Base-by-base conservation (phyloP, 2,888 invertebrate species). In the Lasioglossum malachurum region DNA sequence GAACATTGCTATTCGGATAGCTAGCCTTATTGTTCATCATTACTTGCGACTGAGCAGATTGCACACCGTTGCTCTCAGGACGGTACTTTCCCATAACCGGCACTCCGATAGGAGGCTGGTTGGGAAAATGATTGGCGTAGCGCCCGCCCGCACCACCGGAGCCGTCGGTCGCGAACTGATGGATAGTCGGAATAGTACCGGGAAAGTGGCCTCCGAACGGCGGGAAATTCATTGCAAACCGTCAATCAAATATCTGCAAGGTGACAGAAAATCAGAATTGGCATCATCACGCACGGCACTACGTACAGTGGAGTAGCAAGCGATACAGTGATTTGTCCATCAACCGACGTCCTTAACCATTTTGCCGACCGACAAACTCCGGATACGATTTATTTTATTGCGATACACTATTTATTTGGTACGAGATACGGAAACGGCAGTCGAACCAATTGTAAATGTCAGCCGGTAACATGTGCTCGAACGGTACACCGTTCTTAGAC, bases 171-270 rank as follows among this genome's bases (percentile, higher is more conserved):
- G 97, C 97, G 95, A 98, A 98, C 95, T 98, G 98, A 95, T 98
- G 98, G 94, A 98, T 97, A 84, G 97, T 97, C 89, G 98, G 98
- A 92, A 98, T 97, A 91, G 97, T 96, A 90, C 97, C 97, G 92
- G 97, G 97, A 95, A 97, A 98, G 95, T 97, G 98, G 93, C 97
- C 97, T 93, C 97, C 97, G 95, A 98, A 98, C 90, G 98, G 98
- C 93, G 98, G 97, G 96, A 98, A 98, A 96, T 98, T 98, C 98
- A 98, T 98, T 94, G 94, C 93, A 91, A 91, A 92, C 90, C 90
- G 93, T 94, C 93, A 94, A 92, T 95, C 92, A 91, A 90, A 93
- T 93, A 94, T 92, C 95, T 95, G 49, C 78, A 88, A 76, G 69
- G 16, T 4, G 57, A 38, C 72, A 69, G 57, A 46, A 19, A 67